Evolutionary conservation across 2,113 vertebrate species (phyloP).

Genomic region (Equus quagga): DNA sequence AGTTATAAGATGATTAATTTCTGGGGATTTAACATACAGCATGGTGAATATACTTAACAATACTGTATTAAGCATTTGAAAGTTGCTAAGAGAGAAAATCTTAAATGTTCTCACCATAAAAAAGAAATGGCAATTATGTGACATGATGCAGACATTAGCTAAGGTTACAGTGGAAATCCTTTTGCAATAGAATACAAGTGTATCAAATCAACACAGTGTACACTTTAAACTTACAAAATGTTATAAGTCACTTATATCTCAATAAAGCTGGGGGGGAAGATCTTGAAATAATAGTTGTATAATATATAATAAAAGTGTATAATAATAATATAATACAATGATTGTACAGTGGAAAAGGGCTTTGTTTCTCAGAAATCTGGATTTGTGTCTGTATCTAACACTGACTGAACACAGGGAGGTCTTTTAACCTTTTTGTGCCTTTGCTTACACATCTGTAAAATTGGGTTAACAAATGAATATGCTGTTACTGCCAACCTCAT

Average conservation of each 20-base stretch:
- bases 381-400: background rate
- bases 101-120: background rate
- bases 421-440: background rate
- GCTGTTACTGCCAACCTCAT: background rate
- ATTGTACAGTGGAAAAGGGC: background rate
- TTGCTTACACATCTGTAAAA: constrained; percentile 6
- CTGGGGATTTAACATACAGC: background rate
- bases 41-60: background rate
- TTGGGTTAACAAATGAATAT: background rate
- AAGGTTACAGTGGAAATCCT: background rate
- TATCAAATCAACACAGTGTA: background rate
- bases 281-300: background rate
- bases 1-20: background rate
- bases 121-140: background rate
- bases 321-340: background rate
- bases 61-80: background rate
- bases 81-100: background rate
- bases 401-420: background rate
- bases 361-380: background rate
- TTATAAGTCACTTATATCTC: background rate
- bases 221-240: background rate
- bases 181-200: background rate
- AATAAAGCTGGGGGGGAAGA: background rate
- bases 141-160: background rate
- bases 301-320: background rate